phyloP scores from a whole-genome alignment of 2,888 invertebrate genomes.

The Willowsia nigromaculata region DNA sequence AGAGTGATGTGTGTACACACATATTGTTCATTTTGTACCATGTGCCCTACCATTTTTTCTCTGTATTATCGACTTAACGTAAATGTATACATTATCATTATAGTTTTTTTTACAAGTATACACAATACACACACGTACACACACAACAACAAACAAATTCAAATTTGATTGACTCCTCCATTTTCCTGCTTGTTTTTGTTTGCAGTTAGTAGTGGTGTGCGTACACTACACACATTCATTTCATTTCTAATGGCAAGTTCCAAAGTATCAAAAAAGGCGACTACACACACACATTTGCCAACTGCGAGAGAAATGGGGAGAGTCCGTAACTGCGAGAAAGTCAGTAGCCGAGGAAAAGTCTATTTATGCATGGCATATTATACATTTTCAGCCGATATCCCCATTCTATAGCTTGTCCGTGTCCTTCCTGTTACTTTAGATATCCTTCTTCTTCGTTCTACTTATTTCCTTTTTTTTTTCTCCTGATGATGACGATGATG shows the following conservation, averaged over 20 bases:
- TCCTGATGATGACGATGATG: background rate
- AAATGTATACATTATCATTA: background rate
- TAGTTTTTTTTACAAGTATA: background rate
- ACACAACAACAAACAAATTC: conserved; percentile 25
- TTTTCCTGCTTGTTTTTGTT: background rate
- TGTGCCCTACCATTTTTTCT: background rate
- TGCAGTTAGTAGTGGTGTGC: background rate
- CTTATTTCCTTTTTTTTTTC: conserved; percentile 5
- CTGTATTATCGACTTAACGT: background rate
- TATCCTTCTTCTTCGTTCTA: conserved; percentile 1
- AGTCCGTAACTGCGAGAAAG: background rate
- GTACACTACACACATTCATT: background rate
- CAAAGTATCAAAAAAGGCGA: conserved; percentile 10
- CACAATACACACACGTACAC: background rate
- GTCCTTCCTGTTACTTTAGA: conserved; percentile 22
- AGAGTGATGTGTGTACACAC: too few species aligned
- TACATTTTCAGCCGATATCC: background rate
- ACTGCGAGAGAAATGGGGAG: background rate
- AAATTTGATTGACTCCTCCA: conserved; percentile 40
- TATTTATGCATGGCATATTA: background rate
- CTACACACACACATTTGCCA: too few species aligned
- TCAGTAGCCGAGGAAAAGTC: background rate
- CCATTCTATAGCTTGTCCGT: background rate
- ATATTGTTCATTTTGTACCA: too few species aligned
- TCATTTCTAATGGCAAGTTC: background rate